A percentile compares a stretch with the other conserved stretches of the same genome.
These are phyloP conservation scores for Achroia grisella DNA, from an alignment of 1,140 invertebrate species.

Conservation along the genomic window DNA sequence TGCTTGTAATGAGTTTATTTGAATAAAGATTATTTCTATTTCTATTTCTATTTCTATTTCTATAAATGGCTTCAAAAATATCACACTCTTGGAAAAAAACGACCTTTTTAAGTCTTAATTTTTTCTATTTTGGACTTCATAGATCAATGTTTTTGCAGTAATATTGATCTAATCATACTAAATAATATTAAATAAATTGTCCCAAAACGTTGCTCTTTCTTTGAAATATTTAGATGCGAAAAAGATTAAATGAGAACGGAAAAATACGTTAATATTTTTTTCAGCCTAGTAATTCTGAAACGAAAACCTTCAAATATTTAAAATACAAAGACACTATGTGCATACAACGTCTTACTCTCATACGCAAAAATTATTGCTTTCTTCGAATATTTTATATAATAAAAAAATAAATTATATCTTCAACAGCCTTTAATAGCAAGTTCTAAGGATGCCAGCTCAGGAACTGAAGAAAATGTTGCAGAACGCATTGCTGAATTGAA, in stretches of 20 bases:
- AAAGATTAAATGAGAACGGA: too few relatives aligned
- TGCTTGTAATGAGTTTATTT: too few relatives aligned
- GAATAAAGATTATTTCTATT: too few relatives aligned
- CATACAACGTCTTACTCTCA: too few relatives aligned
- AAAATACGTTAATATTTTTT: too few relatives aligned
- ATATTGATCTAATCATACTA: too few relatives aligned
- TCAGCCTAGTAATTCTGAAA: too few relatives aligned
- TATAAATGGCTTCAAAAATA: not conserved
- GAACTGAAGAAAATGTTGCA: constrained; percentile 6
- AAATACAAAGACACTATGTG: too few relatives aligned
- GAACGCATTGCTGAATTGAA: constrained; percentile 23
- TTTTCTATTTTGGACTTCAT: not conserved
- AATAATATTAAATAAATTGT: too few relatives aligned
- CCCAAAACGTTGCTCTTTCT: not conserved
- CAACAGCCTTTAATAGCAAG: not conserved
- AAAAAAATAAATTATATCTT: not conserved
- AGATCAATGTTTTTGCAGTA: not conserved
- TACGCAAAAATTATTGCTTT: too few relatives aligned
- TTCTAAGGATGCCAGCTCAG: not conserved
- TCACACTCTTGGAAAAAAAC: not conserved
- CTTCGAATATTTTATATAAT: too few relatives aligned
- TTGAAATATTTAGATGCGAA: not conserved
- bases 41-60: not conserved
- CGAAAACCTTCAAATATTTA: too few relatives aligned
- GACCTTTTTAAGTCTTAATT: not conserved